Conservation (phyloP, 1,140 invertebrate genomes). For the Aphaenogaster rudis region DNA sequence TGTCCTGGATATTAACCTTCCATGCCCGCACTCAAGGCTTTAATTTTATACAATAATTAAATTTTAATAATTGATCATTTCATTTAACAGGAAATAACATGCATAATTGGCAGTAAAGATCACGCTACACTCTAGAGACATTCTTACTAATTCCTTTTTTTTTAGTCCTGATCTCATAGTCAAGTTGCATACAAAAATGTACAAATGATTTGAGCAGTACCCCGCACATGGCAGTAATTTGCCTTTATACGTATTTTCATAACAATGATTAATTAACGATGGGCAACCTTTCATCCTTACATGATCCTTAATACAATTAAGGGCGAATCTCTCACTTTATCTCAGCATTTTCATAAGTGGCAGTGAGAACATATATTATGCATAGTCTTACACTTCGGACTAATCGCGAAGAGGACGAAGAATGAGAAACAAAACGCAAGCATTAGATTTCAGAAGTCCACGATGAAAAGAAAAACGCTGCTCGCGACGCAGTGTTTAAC, state of each 20-base stretch:
- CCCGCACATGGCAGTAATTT: conserved; percentile 48
- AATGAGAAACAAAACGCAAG: not conserved
- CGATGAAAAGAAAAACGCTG: not conserved
- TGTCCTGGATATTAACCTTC: not conserved
- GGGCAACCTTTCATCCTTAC: conserved; percentile 23
- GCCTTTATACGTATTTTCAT: conserved; percentile 63
- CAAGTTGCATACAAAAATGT: conserved; percentile 72
- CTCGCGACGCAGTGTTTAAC: not conserved
- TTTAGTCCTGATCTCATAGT: conserved; percentile 39
- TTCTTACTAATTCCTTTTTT: not conserved
- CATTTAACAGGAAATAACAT: conserved; percentile 35
- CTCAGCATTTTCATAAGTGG: conserved; percentile 22
- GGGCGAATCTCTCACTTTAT: not conserved
- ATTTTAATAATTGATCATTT: conserved; percentile 23
- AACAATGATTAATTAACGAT: conserved; percentile 71
- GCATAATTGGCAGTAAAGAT: conserved; percentile 43
- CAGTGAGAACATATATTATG: conserved; percentile 36
- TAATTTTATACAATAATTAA: not conserved
- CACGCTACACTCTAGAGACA: conserved; percentile 7
- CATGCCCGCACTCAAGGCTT: not conserved
- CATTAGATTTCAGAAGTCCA: not conserved
- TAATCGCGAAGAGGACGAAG: conserved; percentile 13
- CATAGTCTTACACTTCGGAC: conserved; percentile 20
- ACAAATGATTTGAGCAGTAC: conserved; percentile 74
- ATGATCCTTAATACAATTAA: conserved; percentile 29